phyloP scores from a whole-genome alignment of 2,113 vertebrate genomes.

The Helogale parvula region DNA sequence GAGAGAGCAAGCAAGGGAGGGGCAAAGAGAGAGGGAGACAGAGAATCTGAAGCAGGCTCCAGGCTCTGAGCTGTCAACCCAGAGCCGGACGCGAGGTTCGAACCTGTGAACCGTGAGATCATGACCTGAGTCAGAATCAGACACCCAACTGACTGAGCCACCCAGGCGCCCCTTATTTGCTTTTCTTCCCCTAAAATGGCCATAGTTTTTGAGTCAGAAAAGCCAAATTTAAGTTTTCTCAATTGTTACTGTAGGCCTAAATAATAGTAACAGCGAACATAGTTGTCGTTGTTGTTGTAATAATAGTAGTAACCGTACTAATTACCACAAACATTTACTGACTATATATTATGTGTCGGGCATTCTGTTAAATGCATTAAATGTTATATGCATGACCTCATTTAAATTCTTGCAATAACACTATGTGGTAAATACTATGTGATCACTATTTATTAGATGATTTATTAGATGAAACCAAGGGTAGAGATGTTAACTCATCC shows the following conservation, averaged over 20 bases:
- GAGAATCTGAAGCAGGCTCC: too few species aligned
- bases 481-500: background rate
- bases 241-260: background rate
- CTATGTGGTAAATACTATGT: background rate
- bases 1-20: too few species aligned
- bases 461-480: background rate
- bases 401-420: background rate
- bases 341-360: too few species aligned
- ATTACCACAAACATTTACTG: background rate
- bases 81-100: too few species aligned
- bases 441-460: background rate
- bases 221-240: background rate
- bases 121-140: too few species aligned
- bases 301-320: rapidly evolving
- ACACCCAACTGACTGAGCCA: too few species aligned
- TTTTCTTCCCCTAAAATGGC: background rate
- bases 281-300: background rate
- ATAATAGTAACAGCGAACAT: background rate
- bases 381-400: background rate
- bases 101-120: too few species aligned
- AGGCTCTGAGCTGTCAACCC: too few species aligned
- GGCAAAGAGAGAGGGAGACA: too few species aligned
- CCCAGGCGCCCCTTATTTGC: too few species aligned
- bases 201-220: background rate
- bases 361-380: background rate